These are phyloP conservation scores for Drosophila basisetae DNA, from an alignment of 2,888 invertebrate species.

Conservation along the genomic window DNA sequence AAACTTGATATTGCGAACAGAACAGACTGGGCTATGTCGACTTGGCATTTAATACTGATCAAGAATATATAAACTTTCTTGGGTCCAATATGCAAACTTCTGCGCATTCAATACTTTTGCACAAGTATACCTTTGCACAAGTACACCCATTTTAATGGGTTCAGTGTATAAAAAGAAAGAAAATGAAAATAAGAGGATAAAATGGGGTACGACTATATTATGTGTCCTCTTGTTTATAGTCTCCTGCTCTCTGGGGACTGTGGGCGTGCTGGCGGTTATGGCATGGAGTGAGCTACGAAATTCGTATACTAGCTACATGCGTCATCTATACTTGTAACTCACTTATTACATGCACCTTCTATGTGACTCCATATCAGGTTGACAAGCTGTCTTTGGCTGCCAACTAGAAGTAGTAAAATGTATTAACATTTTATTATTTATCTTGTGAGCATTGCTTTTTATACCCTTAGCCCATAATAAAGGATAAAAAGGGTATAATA, in stretches of 20 bases:
- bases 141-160: background rate
- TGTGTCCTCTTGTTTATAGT: constrained; percentile 17
- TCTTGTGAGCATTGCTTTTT: background rate
- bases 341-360: background rate
- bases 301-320: background rate
- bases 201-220: constrained; percentile 44
- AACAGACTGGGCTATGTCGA: background rate
- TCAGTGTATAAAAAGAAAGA: background rate
- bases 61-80: background rate
- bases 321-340: background rate
- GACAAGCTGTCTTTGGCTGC: background rate
- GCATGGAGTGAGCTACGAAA: background rate
- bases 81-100: background rate
- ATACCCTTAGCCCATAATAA: background rate
- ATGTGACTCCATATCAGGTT: background rate
- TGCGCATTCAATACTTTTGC: background rate
- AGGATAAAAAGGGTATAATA: background rate
- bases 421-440: background rate
- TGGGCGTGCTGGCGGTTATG: constrained; percentile 5
- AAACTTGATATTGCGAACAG: background rate
- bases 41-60: background rate
- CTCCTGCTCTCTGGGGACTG: constrained; percentile 12
- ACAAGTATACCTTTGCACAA: background rate
- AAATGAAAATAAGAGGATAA: constrained; percentile 1
- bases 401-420: background rate